phyloP scores from a whole-genome alignment of 2,797 vertebrate genomes.

The Lemur catta region DNA sequence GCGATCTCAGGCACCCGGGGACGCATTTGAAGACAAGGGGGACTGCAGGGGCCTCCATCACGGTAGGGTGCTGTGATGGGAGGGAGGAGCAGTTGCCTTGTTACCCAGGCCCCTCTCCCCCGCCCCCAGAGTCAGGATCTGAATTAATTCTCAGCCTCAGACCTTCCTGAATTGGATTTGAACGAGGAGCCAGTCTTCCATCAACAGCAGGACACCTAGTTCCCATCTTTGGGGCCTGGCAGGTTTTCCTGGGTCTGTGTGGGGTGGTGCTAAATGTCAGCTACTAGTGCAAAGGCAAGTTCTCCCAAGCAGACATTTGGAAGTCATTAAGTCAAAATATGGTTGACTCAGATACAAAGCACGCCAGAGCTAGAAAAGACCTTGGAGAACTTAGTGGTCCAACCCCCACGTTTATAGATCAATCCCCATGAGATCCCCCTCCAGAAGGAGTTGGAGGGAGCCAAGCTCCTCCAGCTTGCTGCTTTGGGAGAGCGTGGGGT shows the following conservation, averaged over 20 bases:
- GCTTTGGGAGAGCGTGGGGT: neutral
- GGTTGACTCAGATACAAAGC: constrained; percentile 65
- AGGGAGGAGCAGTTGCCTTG: neutral
- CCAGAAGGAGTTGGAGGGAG: neutral
- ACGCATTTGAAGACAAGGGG: neutral
- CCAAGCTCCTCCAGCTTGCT: neutral
- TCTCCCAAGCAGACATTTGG: constrained; percentile 62
- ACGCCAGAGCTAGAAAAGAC: constrained; percentile 31
- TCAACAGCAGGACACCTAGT: neutral
- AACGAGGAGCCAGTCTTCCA: neutral
- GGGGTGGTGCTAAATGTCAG: neutral
- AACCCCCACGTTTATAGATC: neutral
- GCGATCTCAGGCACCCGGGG: neutral
- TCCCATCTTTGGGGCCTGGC: neutral
- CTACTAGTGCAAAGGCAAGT: neutral
- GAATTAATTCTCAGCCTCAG: neutral
- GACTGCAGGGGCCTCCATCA: too few relatives aligned
- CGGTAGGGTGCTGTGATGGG: neutral
- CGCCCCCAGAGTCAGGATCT: neutral
- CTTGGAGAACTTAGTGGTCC: constrained; percentile 42
- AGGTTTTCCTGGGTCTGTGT: neutral
- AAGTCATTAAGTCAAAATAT: constrained; percentile 61
- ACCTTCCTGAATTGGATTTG: neutral
- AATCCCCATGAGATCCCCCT: neutral
- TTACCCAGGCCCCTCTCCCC: neutral